Conservation (phyloP, 2,888 invertebrate species). For the Agrotis clavis region DNA sequence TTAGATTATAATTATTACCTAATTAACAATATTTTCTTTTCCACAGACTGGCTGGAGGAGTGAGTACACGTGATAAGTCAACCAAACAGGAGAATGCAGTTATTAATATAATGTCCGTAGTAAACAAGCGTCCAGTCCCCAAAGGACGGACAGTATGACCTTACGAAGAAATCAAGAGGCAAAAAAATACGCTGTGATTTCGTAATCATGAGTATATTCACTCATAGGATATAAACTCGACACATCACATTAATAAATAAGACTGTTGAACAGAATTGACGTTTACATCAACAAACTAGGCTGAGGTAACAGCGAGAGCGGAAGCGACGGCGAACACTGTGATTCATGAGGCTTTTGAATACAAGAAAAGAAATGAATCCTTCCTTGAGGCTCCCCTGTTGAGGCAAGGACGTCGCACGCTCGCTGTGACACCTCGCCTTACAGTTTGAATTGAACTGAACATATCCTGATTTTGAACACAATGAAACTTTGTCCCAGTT, state of each 20-base stretch:
- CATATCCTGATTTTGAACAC: conserved; percentile 78
- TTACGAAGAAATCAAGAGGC: conserved; percentile 71
- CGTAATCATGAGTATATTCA: conserved; percentile 66
- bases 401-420: conserved; percentile 24
- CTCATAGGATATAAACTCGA: conserved; percentile 61
- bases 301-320: conserved; percentile 47
- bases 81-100: conserved; percentile 77
- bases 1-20: background rate
- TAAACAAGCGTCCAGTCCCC: conserved; percentile 68
- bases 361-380: conserved; percentile 21
- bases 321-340: conserved; percentile 49
- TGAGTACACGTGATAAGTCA: conserved; percentile 97
- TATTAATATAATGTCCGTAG: conserved; percentile 73
- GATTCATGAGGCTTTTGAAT: conserved; percentile 48
- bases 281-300: conserved; percentile 78
- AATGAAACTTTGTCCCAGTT: conserved; percentile 73
- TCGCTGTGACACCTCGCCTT: conserved; percentile 51
- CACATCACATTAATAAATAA: conserved; percentile 78
- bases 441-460: conserved; percentile 81
- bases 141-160: conserved; percentile 68
- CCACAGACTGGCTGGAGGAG: conserved; percentile 97
- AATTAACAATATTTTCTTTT: conserved; percentile 73
- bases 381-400: conserved; percentile 34
- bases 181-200: conserved; percentile 83
- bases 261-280: conserved; percentile 90